phyloP scores from a whole-genome alignment of 2,888 invertebrate species.

The Rhagonycha fulva region DNA sequence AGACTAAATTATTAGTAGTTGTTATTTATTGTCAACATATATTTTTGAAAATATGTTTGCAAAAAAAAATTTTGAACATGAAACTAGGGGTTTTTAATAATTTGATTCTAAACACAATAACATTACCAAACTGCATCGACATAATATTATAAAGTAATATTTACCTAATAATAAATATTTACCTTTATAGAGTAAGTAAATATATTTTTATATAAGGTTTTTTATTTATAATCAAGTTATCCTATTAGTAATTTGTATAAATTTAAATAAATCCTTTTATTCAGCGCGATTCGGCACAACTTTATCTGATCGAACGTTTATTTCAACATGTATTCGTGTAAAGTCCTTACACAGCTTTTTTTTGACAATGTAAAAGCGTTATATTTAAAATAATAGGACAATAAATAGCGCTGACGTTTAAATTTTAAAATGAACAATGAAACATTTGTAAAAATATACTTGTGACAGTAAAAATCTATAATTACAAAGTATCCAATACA shows the following conservation, averaged over 20 bases:
- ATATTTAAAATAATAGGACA: not conserved
- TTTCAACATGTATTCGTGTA: not conserved
- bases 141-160: not conserved
- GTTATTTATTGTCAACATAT: not conserved
- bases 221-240: not conserved
- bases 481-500: too few species aligned
- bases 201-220: not conserved
- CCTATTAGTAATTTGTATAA: not conserved
- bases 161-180: too few species aligned
- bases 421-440: not conserved
- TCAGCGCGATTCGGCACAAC: not conserved
- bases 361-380: not conserved
- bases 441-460: not conserved
- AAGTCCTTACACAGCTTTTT: not conserved
- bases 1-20: too few species aligned
- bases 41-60: not conserved
- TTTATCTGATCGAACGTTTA: not conserved
- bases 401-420: not conserved
- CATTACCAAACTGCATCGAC: not conserved
- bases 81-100: not conserved
- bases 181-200: too few species aligned
- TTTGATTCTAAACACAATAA: not conserved
- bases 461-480: not conserved
- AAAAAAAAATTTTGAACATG: not conserved
- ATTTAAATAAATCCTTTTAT: not conserved